Evolutionary conservation across 2,797 vertebrate genomes (phyloP).

Genomic region (Anguilla obscura): DNA sequence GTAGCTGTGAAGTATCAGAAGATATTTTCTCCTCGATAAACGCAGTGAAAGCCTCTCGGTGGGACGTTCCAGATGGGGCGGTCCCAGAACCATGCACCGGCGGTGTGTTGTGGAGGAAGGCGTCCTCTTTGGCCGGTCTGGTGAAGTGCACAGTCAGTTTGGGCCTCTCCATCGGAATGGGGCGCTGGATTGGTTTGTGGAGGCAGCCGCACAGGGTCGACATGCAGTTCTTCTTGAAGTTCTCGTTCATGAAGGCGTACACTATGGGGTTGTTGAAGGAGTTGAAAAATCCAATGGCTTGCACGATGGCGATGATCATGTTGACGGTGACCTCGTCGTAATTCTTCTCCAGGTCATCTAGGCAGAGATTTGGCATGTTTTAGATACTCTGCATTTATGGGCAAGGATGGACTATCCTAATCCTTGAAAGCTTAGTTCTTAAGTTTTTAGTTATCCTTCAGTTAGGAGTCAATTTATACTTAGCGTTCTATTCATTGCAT

Average conservation of each 20-base stretch:
- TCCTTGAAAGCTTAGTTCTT: background rate
- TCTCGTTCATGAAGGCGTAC: constrained; percentile 84
- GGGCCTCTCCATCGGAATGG: constrained; percentile 41
- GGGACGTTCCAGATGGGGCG: constrained; percentile 34
- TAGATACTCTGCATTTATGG: background rate
- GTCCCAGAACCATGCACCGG: constrained; percentile 38
- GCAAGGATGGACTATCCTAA: background rate
- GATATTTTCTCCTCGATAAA: constrained; percentile 59
- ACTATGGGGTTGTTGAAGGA: constrained; percentile 84
- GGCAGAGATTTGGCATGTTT: background rate
- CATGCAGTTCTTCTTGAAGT: constrained; percentile 81
- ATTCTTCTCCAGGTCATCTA: constrained; percentile 77
- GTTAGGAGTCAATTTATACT: background rate
- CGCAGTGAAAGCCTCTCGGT: constrained; percentile 47
- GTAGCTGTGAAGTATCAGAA: constrained; percentile 61
- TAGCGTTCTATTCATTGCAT: too few relatives aligned
- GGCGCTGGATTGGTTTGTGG: constrained; percentile 52
- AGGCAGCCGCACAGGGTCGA: constrained; percentile 70
- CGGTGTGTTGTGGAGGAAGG: constrained; percentile 52
- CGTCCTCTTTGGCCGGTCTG: constrained; percentile 66
- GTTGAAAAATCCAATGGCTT: constrained; percentile 83
- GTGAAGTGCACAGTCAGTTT: constrained; percentile 65
- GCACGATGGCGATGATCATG: constrained; percentile 78
- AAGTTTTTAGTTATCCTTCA: background rate
- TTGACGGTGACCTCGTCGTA: constrained; percentile 75